These are phyloP conservation scores for Rhagoletis zephyria DNA, from an alignment of 1,140 invertebrate genomes.

Conservation along the genomic window DNA sequence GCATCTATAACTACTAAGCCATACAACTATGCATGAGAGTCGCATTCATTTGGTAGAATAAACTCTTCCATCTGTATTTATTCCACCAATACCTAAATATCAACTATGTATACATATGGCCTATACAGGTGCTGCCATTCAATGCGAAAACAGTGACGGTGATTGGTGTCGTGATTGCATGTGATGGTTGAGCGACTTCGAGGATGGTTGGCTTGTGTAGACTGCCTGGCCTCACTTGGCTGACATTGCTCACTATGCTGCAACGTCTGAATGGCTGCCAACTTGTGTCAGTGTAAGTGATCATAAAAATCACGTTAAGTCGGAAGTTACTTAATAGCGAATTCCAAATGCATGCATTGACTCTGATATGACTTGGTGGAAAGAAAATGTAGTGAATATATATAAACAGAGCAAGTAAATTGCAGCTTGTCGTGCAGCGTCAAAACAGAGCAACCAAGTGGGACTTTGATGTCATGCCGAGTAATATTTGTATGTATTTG, in stretches of 20 bases:
- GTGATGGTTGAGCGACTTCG: neutral
- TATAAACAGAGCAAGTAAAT: no score
- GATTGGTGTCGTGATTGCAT: slow-evolving; percentile 8
- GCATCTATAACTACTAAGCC: no score
- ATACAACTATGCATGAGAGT: no score
- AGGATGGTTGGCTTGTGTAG: neutral
- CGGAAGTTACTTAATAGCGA: neutral
- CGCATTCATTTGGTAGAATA: no score
- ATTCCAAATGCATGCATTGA: neutral
- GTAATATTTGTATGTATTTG: no score
- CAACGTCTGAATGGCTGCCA: neutral
- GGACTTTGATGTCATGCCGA: no score
- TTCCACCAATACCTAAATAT: neutral
- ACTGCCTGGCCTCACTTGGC: neutral
- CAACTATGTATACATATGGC: neutral
- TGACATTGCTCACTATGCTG: neutral
- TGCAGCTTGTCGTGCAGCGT: no score
- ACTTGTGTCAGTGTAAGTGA: neutral
- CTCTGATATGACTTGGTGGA: neutral
- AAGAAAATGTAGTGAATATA: neutral
- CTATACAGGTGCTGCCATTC: neutral
- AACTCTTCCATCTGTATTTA: neutral
- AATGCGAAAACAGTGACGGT: neutral
- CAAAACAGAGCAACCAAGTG: no score
- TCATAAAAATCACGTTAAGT: slow-evolving; percentile 34